Evolutionary conservation across 2,888 invertebrate genomes (phyloP), one percentile per base, ranked within the genome.

Genomic region (Acleris emargana): DNA sequence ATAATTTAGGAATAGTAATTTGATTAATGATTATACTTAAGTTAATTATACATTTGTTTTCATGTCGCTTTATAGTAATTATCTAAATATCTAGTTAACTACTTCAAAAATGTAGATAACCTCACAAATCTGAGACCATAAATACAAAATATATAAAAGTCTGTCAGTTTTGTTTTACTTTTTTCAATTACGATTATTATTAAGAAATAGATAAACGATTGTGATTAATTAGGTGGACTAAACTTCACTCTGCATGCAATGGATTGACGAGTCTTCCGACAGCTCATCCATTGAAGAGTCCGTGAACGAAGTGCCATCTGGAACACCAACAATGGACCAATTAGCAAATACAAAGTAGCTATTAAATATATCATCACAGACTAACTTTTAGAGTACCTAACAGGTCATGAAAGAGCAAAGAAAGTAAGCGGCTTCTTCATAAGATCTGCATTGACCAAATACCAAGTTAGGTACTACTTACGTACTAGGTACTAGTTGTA

Each of bases 211-310:
- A 38, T 38, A 38, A 38, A 38, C 38, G 13, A 38, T 38, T 38
- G 4, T 13, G 3, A 45, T n/a, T 45, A 45, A 16, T 6, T 3
- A 53, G 20, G 2, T n/a, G 17, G 13, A 18, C 18, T 68, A 95
- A 79, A 96, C 96, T 89, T 96, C 96, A 78, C 95, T 96, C 88
- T 96, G 96, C 96, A 96, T 96, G 87, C 96, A 96, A 82, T 96
- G 96, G 83, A 97, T 95, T 72, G 96, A 95, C n/a, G 97, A 97
- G 79, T 97, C 97, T 86, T 97, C 97, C 2, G 97, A 97, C 50
- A 97, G 90, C 81, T 97, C 97, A 89, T 97, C 97, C 94, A 97
- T 94, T 60, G 97, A 96, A 70, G 96, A 96, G 87, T 97, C 97
- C 94, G 94, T 85, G 91, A 94, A 87, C 72, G 90, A 91, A 72